Evolutionary conservation across 2,113 vertebrate species (phyloP).

Genomic region (Pterocles orientalis): DNA sequence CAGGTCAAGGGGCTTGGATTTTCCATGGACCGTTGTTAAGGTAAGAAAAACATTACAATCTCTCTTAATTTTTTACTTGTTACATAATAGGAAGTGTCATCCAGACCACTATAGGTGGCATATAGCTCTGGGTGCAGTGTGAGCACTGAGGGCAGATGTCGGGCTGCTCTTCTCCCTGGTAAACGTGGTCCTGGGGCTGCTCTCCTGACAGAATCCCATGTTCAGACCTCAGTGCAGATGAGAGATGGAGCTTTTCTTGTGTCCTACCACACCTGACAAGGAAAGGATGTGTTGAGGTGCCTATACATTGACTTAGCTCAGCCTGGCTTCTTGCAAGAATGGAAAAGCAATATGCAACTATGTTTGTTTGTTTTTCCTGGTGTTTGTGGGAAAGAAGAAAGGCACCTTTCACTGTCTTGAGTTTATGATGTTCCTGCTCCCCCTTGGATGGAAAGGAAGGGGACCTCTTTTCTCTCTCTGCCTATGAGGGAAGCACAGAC

Average conservation of each 20-base stretch:
- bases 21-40: not conserved
- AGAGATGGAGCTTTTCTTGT: not conserved
- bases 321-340: not conserved
- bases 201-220: not conserved
- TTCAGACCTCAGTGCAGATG: not conserved
- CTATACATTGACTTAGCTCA: not conserved
- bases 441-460: not conserved
- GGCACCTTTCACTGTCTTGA: not conserved
- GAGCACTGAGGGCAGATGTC: not conserved
- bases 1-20: not conserved
- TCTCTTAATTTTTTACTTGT: not conserved
- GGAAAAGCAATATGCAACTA: not conserved
- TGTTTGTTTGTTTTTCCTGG: not conserved
- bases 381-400: not conserved
- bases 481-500: not conserved
- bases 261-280: not conserved
- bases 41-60: not conserved
- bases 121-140: not conserved
- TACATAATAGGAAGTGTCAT: not conserved
- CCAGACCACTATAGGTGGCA: not conserved
- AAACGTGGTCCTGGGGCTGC: not conserved
- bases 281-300: not conserved
- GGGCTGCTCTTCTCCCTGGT: not conserved
- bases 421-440: not conserved
- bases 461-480: not conserved